Conservation (phyloP, 1,140 invertebrate genomes). For the Latrodectus geometricus region DNA sequence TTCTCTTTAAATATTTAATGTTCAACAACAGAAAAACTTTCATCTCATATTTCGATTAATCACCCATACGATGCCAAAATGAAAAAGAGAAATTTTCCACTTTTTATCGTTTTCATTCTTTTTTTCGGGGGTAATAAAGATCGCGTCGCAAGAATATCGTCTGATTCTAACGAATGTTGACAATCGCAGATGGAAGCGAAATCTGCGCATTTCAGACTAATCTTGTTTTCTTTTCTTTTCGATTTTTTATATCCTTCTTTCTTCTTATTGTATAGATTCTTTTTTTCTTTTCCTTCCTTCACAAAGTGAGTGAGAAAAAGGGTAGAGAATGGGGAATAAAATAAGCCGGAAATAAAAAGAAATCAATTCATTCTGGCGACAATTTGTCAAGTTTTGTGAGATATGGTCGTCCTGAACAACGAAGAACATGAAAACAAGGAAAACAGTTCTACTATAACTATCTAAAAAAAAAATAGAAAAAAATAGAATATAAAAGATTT, state of each 20-base stretch:
- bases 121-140: conserved; percentile 3
- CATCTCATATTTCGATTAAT: conserved; percentile 32
- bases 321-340: conserved; percentile 5
- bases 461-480: conserved; percentile 5
- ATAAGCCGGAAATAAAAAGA: background rate
- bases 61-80: background rate
- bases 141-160: background rate
- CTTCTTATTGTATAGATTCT: conserved; percentile 1
- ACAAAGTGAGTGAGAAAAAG: conserved; percentile 13
- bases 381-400: conserved; percentile 56
- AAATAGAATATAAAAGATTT: background rate
- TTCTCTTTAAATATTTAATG: conserved; percentile 21
- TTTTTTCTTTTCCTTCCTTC: background rate
- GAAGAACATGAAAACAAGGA: conserved; percentile 27
- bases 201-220: conserved; percentile 37
- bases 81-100: background rate
- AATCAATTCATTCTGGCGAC: conserved; percentile 48
- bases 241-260: background rate
- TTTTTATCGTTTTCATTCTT: background rate
- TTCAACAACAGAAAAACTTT: conserved; percentile 10
- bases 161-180: conserved; percentile 44
- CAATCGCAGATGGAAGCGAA: conserved; percentile 16
- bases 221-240: conserved; percentile 5
- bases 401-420: conserved; percentile 31
- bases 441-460: conserved; percentile 22